phyloP scores from a whole-genome alignment of 2,113 vertebrate genomes.

The Carassius gibelio region DNA sequence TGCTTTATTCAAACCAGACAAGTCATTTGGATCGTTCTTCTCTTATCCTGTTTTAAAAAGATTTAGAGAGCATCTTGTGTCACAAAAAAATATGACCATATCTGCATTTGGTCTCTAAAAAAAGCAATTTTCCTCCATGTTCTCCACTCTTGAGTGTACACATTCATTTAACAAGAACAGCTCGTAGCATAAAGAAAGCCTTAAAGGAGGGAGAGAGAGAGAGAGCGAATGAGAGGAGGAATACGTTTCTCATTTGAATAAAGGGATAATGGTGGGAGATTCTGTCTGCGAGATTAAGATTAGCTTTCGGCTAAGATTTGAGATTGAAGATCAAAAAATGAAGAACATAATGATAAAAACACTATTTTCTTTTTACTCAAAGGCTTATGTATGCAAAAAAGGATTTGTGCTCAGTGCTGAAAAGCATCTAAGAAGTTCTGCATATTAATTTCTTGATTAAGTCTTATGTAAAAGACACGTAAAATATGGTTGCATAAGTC shows the following conservation, averaged over 20 bases:
- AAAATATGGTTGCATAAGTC: neutral
- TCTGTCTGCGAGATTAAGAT: conserved; percentile 76
- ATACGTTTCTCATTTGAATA: conserved; percentile 65
- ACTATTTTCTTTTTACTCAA: conserved; percentile 23
- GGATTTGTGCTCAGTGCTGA: conserved; percentile 16
- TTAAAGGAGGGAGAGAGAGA: conserved; percentile 32
- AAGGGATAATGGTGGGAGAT: conserved; percentile 71
- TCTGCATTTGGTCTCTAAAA: conserved; percentile 32
- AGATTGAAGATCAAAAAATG: conserved; percentile 51
- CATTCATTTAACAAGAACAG: conserved; percentile 43
- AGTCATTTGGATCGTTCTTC: conserved; percentile 49
- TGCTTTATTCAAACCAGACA: conserved; percentile 44
- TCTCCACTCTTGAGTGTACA: conserved; percentile 12
- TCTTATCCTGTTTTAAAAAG: conserved; percentile 36
- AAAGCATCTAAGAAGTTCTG: conserved; percentile 31
- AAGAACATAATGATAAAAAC: conserved; percentile 42
- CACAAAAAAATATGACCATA: conserved; percentile 49
- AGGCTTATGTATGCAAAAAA: conserved; percentile 39
- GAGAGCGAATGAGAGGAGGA: conserved; percentile 29
- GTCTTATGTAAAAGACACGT: conserved; percentile 35
- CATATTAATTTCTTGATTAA: conserved; percentile 27
- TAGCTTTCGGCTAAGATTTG: conserved; percentile 75
- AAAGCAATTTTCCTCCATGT: conserved; percentile 34
- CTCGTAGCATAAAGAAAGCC: conserved; percentile 18
- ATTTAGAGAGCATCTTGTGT: conserved; percentile 34